phyloP scores from a whole-genome alignment of 2,113 vertebrate genomes.

The Hucho hucho region DNA sequence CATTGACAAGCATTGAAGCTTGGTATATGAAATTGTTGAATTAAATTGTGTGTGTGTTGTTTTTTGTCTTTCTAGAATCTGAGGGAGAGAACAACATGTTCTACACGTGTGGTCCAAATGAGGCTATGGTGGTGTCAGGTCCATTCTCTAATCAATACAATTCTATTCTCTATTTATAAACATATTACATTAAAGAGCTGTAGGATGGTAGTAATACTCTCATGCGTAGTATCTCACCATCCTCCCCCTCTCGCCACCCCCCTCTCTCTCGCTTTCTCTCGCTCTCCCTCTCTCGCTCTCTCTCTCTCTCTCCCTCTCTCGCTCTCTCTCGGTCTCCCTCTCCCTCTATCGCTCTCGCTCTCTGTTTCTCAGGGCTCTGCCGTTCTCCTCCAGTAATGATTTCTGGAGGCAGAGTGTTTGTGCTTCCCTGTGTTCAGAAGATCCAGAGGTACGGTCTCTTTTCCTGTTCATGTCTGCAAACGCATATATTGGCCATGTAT shows the following conservation, averaged over 20 bases:
- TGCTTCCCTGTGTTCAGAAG: constrained; percentile 85
- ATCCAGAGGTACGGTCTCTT: constrained; percentile 79
- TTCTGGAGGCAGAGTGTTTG: constrained; percentile 85
- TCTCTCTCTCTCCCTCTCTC: no score
- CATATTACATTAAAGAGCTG: neutral
- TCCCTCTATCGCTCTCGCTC: no score
- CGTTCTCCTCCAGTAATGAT: constrained; percentile 88
- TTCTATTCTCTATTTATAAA: no score
- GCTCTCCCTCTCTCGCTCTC: neutral
- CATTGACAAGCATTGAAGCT: neutral
- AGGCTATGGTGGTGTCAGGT: constrained; percentile 96
- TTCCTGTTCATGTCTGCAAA: constrained; percentile 9
- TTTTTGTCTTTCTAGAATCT: constrained; percentile 17
- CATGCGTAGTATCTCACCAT: no score
- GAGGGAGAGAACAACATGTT: constrained; percentile 70
- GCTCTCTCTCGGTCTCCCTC: no score
- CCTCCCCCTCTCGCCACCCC: neutral
- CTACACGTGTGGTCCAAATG: constrained; percentile 91
- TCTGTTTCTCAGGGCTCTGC: constrained; percentile 76
- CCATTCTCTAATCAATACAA: constrained; percentile 12
- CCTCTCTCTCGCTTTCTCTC: neutral
- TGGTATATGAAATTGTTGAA: neutral
- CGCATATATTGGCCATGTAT: no score
- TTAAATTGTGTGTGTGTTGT: neutral
- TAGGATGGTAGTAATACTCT: neutral